phyloP scores from a whole-genome alignment of 2,113 vertebrate species.

The Mormyrus iriodes region DNA sequence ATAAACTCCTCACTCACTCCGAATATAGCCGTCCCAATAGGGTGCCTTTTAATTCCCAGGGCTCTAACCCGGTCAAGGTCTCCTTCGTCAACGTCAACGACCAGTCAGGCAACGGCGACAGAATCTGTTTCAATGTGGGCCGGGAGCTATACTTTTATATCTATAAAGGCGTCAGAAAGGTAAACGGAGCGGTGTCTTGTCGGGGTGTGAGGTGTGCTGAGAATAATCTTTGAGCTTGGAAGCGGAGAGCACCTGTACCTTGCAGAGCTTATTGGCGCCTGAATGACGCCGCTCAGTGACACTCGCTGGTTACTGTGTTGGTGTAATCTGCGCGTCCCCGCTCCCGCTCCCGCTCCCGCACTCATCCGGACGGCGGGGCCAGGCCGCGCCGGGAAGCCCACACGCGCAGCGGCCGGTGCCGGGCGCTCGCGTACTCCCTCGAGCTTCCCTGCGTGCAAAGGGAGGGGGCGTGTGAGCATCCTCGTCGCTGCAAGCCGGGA shows the following conservation, averaged over 20 bases:
- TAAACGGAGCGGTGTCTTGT: slow-evolving; percentile 52
- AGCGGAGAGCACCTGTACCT: background rate
- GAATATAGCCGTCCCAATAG: slow-evolving; percentile 97
- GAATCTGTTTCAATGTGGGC: slow-evolving; percentile 99
- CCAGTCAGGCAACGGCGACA: slow-evolving; percentile 96
- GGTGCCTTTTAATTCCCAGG: slow-evolving; percentile 97
- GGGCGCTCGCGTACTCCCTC: background rate
- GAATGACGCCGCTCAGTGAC: background rate
- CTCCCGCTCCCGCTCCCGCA: too few species aligned
- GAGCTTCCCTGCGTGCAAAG: background rate
- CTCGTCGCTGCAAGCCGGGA: background rate
- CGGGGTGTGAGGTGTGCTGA: background rate
- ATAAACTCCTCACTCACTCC: slow-evolving; percentile 95
- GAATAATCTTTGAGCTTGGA: background rate
- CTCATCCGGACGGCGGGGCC: background rate
- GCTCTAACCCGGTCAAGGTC: slow-evolving; percentile 94
- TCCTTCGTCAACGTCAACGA: slow-evolving; percentile 99
- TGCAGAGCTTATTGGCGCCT: background rate
- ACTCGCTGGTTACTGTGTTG: background rate
- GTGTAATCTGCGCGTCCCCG: background rate
- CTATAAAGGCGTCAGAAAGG: slow-evolving; percentile 99
- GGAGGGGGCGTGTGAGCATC: background rate
- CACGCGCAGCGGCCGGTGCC: background rate
- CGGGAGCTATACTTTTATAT: slow-evolving; percentile 99
- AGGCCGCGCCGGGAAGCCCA: background rate